These are phyloP conservation scores for Merops nubicus DNA, from an alignment of 2,113 vertebrate genomes.

Conservation along the genomic window DNA sequence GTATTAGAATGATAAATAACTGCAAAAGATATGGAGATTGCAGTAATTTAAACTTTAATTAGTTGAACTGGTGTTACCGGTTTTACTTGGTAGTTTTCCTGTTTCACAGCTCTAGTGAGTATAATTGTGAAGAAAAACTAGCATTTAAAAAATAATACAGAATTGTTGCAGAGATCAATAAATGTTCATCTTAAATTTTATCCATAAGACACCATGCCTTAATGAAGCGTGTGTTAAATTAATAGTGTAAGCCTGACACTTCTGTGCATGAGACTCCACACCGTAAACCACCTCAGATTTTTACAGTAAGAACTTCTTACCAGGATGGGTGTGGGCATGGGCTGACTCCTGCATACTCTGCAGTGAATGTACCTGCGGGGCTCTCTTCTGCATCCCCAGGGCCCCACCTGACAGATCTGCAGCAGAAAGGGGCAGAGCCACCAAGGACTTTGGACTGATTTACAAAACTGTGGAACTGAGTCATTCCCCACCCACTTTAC, in stretches of 20 bases:
- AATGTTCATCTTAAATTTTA: not conserved
- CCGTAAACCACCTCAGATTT: not conserved
- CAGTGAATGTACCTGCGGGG: no score
- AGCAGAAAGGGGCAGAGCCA: not conserved
- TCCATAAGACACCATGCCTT: not conserved
- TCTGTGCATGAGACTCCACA: not conserved
- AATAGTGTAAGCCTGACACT: not conserved
- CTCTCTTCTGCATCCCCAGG: not conserved
- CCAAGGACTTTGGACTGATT: not conserved
- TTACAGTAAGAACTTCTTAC: not conserved
- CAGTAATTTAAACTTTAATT: conserved; percentile 54
- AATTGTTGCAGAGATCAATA: not conserved
- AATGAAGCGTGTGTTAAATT: not conserved
- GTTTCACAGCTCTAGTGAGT: not conserved
- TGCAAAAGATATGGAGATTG: not conserved
- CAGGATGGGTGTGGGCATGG: not conserved
- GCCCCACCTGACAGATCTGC: not conserved
- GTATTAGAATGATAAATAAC: conserved; percentile 32
- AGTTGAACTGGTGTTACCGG: conserved; percentile 4
- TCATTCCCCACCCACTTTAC: not conserved
- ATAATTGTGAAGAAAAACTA: not conserved
- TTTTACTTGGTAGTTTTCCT: not conserved
- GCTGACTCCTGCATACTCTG: not conserved
- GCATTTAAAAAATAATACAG: not conserved
- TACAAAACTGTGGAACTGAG: not conserved